phyloP scores from a whole-genome alignment of 2,888 invertebrate genomes.

The Calameuta filiformis region DNA sequence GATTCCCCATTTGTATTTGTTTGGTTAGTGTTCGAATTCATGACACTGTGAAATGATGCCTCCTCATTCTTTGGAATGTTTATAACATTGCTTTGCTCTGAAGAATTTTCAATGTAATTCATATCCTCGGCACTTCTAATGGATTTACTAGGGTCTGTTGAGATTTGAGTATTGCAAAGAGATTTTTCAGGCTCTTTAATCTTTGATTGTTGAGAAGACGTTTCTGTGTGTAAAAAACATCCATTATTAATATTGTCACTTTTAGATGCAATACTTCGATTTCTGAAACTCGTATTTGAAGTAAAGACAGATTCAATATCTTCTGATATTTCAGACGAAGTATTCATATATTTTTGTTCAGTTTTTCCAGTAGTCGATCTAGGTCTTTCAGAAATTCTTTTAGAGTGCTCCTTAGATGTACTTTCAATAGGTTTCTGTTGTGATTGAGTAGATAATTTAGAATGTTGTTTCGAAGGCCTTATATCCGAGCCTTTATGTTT shows the following conservation, averaged over 20 bases:
- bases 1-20: constrained; percentile 34
- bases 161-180: constrained; percentile 21
- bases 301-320: constrained; percentile 44
- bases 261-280: constrained; percentile 15
- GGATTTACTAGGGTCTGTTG: constrained; percentile 24
- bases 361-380: constrained; percentile 44
- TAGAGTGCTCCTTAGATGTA: constrained; percentile 38
- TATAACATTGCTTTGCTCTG: constrained; percentile 23
- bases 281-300: constrained; percentile 40
- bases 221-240: constrained; percentile 14
- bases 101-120: constrained; percentile 32
- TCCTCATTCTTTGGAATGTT: constrained; percentile 27
- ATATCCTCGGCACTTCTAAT: constrained; percentile 32
- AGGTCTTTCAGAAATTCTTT: constrained; percentile 44
- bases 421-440: constrained; percentile 29
- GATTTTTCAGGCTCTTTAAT: constrained; percentile 38
- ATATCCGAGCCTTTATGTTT: constrained; percentile 38
- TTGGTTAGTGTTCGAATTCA: constrained; percentile 10
- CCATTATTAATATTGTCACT: constrained; percentile 23
- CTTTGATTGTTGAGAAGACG: constrained; percentile 33
- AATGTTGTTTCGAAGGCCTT: constrained; percentile 21
- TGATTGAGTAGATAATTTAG: constrained; percentile 25
- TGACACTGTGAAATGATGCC: constrained; percentile 12
- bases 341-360: constrained; percentile 37
- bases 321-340: constrained; percentile 47